Conservation (phyloP, 1,140 invertebrate species). For the Aporrectodea caliginosa region DNA sequence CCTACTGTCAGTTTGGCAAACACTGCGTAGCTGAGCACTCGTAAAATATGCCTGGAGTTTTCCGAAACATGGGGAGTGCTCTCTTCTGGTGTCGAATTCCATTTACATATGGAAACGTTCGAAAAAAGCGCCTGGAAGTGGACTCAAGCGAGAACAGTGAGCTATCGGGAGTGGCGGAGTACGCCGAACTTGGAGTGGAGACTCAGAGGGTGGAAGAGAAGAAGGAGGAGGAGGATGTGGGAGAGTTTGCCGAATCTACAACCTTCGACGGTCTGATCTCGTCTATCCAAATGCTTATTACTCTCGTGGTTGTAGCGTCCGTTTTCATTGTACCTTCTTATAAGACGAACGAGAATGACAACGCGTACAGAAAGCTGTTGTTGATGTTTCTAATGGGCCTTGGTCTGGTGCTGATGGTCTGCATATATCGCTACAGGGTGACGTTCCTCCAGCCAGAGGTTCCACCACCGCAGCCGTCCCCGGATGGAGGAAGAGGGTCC, state of each 20-base stretch:
- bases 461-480: no score
- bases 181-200: neutral
- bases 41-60: no score
- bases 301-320: neutral
- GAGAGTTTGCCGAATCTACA: neutral
- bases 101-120: neutral
- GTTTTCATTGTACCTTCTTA: neutral
- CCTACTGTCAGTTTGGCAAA: no score
- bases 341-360: neutral
- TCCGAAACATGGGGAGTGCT: no score
- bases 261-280: conserved; percentile 17
- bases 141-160: neutral
- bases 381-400: neutral
- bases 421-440: neutral
- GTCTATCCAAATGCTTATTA: conserved; percentile 3
- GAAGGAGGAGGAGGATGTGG: neutral
- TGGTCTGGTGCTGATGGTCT: conserved; percentile 1
- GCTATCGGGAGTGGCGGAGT: no score
- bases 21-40: no score
- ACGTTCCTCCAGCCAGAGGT: neutral
- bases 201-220: no score
- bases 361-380: neutral
- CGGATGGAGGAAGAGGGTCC: neutral
- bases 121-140: neutral
- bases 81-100: neutral